Evolutionary conservation across 2,797 vertebrate species (phyloP).

Genomic region (Trachops cirrhosus): DNA sequence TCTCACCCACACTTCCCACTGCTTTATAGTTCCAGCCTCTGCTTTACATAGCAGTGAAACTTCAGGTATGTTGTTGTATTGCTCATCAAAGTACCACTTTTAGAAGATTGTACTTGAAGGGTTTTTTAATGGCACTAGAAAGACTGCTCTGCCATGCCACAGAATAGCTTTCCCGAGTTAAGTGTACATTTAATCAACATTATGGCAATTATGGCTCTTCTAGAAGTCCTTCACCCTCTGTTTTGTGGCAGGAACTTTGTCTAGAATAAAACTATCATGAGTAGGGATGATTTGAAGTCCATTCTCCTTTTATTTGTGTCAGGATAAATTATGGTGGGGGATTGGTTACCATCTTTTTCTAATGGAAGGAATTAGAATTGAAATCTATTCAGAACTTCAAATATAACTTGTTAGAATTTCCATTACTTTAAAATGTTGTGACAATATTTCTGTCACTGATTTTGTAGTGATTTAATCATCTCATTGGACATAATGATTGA

Average conservation of each 20-base stretch:
- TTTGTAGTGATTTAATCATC: neutral
- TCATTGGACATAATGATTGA: neutral
- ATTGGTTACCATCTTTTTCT: conserved; percentile 58
- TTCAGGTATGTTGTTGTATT: conserved; percentile 52
- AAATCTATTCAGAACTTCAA: conserved; percentile 74
- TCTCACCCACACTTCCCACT: neutral
- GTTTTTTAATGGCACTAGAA: conserved; percentile 75
- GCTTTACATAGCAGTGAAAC: conserved; percentile 14
- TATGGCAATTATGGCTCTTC: conserved; percentile 68
- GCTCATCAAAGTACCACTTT: conserved; percentile 72
- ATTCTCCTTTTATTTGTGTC: conserved; percentile 51
- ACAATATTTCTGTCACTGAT: neutral
- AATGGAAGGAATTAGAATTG: conserved; percentile 66
- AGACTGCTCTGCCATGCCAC: conserved; percentile 55
- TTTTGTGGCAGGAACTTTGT: conserved; percentile 74
- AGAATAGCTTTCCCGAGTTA: conserved; percentile 69
- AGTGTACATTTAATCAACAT: conserved; percentile 80
- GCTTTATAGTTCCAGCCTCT: neutral
- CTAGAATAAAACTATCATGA: conserved; percentile 61
- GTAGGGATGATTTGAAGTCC: conserved; percentile 66
- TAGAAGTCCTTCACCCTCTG: conserved; percentile 71
- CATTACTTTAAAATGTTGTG: conserved; percentile 6
- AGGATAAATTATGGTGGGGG: neutral
- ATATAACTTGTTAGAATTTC: conserved; percentile 68
- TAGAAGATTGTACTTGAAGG: conserved; percentile 68